Conservation (phyloP, 2,888 invertebrate species). For the Xylota sylvarum region DNA sequence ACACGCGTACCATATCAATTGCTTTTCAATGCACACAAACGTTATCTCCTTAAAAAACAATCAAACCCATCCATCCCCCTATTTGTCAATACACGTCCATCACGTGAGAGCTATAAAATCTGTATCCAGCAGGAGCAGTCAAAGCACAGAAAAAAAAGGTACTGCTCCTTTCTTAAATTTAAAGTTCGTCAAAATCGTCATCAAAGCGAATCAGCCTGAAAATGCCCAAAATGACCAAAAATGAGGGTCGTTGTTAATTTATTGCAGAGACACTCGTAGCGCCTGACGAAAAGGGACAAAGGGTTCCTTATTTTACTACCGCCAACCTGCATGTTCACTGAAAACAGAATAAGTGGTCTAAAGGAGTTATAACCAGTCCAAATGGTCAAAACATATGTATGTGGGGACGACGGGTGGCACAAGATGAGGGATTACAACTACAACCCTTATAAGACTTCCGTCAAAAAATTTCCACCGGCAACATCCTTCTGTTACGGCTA, state of each 20-base stretch:
- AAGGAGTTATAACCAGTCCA: constrained; percentile 29
- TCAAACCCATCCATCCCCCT: constrained; percentile 40
- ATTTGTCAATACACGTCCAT: constrained; percentile 52
- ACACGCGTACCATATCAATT: background rate
- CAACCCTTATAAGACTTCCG: constrained; percentile 2
- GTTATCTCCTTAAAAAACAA: constrained; percentile 39
- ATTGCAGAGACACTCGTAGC: background rate
- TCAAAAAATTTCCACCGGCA: background rate
- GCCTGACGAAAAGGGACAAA: background rate
- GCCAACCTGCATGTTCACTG: constrained; percentile 9
- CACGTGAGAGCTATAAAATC: constrained; percentile 32
- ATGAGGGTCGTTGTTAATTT: constrained; percentile 49
- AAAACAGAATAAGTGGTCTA: constrained; percentile 10
- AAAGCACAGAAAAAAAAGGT: background rate
- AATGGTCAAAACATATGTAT: constrained; percentile 27
- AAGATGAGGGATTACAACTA: constrained; percentile 2
- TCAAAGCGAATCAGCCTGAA: constrained; percentile 24
- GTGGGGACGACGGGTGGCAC: no score
- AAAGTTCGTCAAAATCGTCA: constrained; percentile 43
- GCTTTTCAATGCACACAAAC: constrained; percentile 23
- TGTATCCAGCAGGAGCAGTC: background rate
- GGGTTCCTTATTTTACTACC: background rate
- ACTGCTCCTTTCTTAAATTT: constrained; percentile 1
- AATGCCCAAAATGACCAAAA: constrained; percentile 13
- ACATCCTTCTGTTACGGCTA: background rate